phyloP scores from a whole-genome alignment of 2,888 invertebrate species.

The Drosophila barbarae region DNA sequence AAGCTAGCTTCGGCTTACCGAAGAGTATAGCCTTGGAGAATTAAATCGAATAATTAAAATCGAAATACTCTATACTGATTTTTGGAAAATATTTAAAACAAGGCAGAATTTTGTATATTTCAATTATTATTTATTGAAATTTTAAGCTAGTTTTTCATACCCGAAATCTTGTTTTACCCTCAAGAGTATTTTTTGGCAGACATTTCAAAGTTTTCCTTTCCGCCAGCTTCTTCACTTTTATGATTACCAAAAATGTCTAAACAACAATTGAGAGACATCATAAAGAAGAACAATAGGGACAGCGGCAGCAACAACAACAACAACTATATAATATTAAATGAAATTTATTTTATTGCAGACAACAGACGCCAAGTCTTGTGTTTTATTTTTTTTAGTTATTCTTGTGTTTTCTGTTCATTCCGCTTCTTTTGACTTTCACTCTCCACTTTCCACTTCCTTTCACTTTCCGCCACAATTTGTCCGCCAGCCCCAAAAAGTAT shows the following conservation, averaged over 20 bases:
- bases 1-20: no score
- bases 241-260: constrained; percentile 38
- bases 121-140: not conserved
- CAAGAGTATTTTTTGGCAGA: constrained; percentile 18
- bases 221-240: constrained; percentile 33
- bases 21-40: no score
- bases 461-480: constrained; percentile 10
- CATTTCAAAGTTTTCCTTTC: constrained; percentile 26
- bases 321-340: constrained; percentile 52
- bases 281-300: constrained; percentile 34
- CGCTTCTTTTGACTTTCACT: constrained; percentile 18
- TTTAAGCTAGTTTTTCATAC: not conserved
- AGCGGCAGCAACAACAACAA: constrained; percentile 27
- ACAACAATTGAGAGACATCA: constrained; percentile 41
- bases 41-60: no score
- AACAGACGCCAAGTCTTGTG: constrained; percentile 37
- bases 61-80: no score
- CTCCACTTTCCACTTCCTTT: constrained; percentile 11
- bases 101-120: not conserved
- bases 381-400: constrained; percentile 18
- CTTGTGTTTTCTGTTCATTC: constrained; percentile 6
- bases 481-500: constrained; percentile 12
- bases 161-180: not conserved
- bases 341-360: constrained; percentile 66
- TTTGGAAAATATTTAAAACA: no score